Conservation (phyloP, 2,113 vertebrate species). For the Ciconia boyciana region DNA sequence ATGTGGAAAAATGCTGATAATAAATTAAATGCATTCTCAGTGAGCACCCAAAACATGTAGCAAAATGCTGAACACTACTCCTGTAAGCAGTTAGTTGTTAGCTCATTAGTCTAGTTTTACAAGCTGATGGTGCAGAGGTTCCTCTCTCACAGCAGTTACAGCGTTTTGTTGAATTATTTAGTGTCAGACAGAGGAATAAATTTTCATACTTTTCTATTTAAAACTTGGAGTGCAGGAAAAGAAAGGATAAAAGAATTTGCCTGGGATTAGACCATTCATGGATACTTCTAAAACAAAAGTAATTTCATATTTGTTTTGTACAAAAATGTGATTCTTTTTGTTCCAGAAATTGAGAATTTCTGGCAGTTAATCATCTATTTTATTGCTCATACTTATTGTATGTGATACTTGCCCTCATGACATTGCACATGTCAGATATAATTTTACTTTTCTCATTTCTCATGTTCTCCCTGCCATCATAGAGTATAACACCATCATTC, state of each 20-base stretch:
- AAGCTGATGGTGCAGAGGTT: neutral
- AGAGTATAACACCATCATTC: neutral
- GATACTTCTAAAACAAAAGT: neutral
- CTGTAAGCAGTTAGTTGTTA: neutral
- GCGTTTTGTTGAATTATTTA: neutral
- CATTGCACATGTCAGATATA: neutral
- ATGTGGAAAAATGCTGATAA: neutral
- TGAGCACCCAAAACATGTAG: neutral
- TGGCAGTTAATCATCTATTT: neutral
- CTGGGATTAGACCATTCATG: neutral
- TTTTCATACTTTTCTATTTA: neutral
- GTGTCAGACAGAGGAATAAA: neutral
- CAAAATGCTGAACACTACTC: neutral
- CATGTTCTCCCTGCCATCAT: neutral
- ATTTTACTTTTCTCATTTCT: constrained; percentile 28
- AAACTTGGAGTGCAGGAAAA: neutral
- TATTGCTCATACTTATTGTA: neutral
- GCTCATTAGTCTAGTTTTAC: neutral
- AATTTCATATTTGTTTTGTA: neutral
- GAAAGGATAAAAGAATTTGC: neutral
- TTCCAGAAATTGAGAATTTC: neutral
- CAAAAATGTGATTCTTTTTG: neutral
- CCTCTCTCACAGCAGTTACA: neutral
- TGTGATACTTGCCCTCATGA: neutral
- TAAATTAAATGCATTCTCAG: neutral